Conservation (phyloP, 2,797 vertebrate species). For the Mormyrops attenuatus region DNA sequence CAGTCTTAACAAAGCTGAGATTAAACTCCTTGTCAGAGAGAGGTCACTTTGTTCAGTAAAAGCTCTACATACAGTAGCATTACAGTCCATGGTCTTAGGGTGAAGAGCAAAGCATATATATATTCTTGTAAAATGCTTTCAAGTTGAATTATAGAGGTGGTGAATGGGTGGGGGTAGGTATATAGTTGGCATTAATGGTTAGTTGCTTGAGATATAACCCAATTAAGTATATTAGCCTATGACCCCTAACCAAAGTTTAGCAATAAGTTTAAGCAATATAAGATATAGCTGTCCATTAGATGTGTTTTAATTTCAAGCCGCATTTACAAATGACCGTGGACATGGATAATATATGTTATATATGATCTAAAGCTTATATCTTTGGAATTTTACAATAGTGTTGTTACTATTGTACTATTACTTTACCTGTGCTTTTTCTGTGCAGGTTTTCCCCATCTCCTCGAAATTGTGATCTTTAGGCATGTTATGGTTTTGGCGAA, state of each 20-base stretch:
- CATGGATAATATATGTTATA: neutral
- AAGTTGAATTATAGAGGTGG: neutral
- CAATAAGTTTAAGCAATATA: neutral
- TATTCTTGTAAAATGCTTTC: neutral
- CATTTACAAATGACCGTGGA: neutral
- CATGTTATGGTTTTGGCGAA: neutral
- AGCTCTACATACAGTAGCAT: neutral
- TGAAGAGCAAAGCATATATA: neutral
- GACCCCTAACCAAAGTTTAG: constrained; percentile 5
- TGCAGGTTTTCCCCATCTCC: neutral
- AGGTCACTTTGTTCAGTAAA: neutral
- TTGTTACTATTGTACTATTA: neutral
- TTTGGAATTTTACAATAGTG: neutral
- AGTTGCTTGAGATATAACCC: constrained; percentile 16
- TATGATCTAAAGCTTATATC: neutral
- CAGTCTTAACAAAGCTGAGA: neutral
- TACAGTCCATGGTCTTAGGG: neutral
- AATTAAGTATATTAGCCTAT: constrained; percentile 15
- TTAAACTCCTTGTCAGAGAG: neutral
- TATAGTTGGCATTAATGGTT: constrained; percentile 11
- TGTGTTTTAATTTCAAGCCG: neutral
- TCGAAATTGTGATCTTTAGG: neutral
- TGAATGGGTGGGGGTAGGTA: neutral
- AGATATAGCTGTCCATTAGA: neutral
- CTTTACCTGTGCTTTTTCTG: neutral